Evolutionary conservation across 1,140 invertebrate species (phyloP).

Genomic region (Oncopodura yosiiana): DNA sequence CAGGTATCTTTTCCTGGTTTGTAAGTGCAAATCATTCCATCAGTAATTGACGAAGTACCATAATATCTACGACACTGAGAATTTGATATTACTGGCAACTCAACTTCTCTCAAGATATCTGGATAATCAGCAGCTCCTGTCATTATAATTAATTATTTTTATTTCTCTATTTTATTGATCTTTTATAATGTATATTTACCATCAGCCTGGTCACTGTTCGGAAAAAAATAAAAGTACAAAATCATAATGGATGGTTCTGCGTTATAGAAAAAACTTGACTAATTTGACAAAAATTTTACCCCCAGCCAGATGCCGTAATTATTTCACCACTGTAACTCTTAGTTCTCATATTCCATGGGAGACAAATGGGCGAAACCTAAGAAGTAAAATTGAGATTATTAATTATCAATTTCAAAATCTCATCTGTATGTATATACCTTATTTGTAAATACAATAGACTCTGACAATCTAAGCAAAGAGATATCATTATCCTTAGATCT

Average conservation of each 20-base stretch:
- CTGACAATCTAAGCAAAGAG: constrained; percentile 41
- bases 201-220: too few relatives aligned
- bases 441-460: neutral
- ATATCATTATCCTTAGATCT: constrained; percentile 49
- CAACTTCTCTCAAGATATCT: constrained; percentile 48
- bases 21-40: constrained; percentile 57
- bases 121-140: constrained; percentile 47
- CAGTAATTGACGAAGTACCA: constrained; percentile 38
- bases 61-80: constrained; percentile 41
- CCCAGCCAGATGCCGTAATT: constrained; percentile 20
- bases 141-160: constrained; percentile 1
- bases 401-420: neutral
- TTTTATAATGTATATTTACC: too few relatives aligned
- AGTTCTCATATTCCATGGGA: constrained; percentile 21
- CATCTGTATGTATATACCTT: too few relatives aligned
- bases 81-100: constrained; percentile 47
- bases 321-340: constrained; percentile 6
- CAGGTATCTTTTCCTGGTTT: constrained; percentile 35
- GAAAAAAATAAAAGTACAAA: too few relatives aligned
- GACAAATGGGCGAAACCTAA: constrained; percentile 18
- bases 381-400: neutral
- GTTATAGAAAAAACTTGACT: too few relatives aligned
- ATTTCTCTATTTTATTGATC: too few relatives aligned
- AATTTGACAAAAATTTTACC: too few relatives aligned
- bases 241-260: too few relatives aligned